Base-by-base conservation (phyloP, 1,140 invertebrate species). In the Macrobrachium rosenbergii region DNA sequence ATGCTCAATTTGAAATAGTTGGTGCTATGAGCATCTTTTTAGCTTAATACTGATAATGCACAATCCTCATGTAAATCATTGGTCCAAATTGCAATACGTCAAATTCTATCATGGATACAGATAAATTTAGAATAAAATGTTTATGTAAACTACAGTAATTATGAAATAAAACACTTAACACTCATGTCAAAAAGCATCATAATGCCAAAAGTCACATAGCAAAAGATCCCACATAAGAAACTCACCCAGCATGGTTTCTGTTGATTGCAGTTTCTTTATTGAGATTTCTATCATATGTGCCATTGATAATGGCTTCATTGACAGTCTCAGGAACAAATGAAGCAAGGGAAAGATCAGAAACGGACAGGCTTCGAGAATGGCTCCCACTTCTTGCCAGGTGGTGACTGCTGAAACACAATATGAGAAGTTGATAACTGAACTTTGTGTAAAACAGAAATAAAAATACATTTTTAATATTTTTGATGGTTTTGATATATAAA, bases 181-280 rank as follows among this genome's bases (percentile, higher is more conserved):
- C 3, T 37, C 28, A 37, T 37, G 28, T 37, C 28, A 37, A 37
- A 37, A 37, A 37, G 28, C 1, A 37, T 37, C 28, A 37, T 2
- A 37, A 37, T 37, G 28, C 28, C 28, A 3, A 2, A 37, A 37
- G 28, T 37, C 28, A 37, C 28, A 37, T 1, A 37, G 28, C 28
- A 37, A 37, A 37, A 37, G 28, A 37, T 37, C 28, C 28, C 3
- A 37, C 28, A 37, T 2, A 37, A 37, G 28, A 37, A 37, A 73
- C 67, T 76, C 43, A 87, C 85, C 85, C 72, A 23, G 85, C 78
- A 81, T 87, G 64, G 85, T 87, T 87, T 45, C 85, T 73, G 78
- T 87, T 87, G 78, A 87, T 52, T 37, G 85, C 77, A 16, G 78
- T 81, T 67, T 87, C 85, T 79, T 81, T 87, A 63, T 87, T 87